Evolutionary conservation across 2,797 vertebrate species (phyloP).

Genomic region (Thamnophis elegans): DNA sequence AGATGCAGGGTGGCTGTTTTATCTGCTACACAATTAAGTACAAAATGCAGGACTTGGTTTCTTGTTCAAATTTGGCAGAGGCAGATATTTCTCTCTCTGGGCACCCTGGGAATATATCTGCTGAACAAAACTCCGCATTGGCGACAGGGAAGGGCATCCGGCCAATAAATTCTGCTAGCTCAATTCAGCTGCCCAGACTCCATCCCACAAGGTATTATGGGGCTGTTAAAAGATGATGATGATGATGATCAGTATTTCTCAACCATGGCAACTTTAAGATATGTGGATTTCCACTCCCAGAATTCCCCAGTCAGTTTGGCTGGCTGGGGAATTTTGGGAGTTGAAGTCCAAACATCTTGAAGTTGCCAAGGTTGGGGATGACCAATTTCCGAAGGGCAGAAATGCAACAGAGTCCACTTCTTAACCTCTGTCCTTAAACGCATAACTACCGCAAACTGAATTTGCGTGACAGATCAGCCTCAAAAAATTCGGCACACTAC

Average conservation of each 20-base stretch:
- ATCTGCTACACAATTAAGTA: not conserved
- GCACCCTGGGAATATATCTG: too few relatives aligned
- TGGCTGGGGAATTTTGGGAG: not conserved
- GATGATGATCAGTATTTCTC: not conserved
- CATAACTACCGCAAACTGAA: not conserved
- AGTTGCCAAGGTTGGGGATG: not conserved
- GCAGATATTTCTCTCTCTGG: too few relatives aligned
- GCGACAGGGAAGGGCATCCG: too few relatives aligned
- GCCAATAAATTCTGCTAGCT: too few relatives aligned
- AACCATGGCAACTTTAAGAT: not conserved
- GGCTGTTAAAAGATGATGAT: too few relatives aligned
- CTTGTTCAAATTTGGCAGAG: not conserved
- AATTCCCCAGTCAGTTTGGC: not conserved
- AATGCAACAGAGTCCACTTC: not conserved
- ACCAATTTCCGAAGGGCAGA: not conserved
- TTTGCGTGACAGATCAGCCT: not conserved
- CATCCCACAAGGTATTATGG: too few relatives aligned
- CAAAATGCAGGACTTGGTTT: not conserved
- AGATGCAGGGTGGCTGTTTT: not conserved
- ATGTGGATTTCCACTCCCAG: not conserved
- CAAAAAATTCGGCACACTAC: not conserved
- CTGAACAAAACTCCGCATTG: too few relatives aligned
- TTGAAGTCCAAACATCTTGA: not conserved
- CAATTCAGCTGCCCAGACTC: too few relatives aligned
- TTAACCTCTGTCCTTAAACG: not conserved